A percentile compares a stretch with the other conserved stretches of the same genome.
Conservation (phyloP, 2,113 vertebrate species). For the Pachypanchax playfairii region DNA sequence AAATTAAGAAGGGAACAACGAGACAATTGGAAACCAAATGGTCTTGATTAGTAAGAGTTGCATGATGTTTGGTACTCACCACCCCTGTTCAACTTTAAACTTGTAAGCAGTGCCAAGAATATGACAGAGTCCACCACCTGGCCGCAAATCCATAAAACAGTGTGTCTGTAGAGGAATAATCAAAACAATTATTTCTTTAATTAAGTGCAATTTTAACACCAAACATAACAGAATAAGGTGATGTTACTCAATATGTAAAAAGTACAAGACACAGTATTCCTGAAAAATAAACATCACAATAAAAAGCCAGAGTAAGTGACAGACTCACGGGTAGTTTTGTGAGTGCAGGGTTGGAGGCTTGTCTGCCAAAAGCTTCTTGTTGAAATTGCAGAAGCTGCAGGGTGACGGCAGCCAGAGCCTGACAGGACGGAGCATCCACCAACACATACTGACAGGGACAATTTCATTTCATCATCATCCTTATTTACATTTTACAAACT, state of each 20-base stretch:
- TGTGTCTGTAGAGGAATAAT: constrained; percentile 79
- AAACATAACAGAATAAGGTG: background rate
- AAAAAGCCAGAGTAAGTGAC: background rate
- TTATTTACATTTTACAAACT: background rate
- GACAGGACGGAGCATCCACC: constrained; percentile 92
- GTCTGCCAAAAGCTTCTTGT: constrained; percentile 93
- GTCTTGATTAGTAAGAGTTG: background rate
- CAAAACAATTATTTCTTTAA: constrained; percentile 6
- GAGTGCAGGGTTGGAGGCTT: constrained; percentile 87
- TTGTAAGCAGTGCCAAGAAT: constrained; percentile 96
- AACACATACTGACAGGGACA: constrained; percentile 84
- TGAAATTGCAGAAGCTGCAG: constrained; percentile 97
- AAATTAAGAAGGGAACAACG: constrained; percentile 1
- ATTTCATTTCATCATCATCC: background rate
- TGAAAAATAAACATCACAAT: background rate
- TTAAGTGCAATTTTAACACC: background rate
- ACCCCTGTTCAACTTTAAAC: constrained; percentile 96
- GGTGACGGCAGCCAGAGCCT: constrained; percentile 88
- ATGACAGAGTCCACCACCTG: constrained; percentile 92
- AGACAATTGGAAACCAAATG: background rate
- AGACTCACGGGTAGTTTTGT: constrained; percentile 95
- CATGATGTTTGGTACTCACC: constrained; percentile 80
- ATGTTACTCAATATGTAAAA: background rate
- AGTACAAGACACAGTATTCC: background rate
- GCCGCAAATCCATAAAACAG: constrained; percentile 93